Percentiles rank a stretch among this genome's conserved stretches.
Evolutionary conservation across 2,797 vertebrate species (phyloP).

Genomic region (Scarus forsteni): DNA sequence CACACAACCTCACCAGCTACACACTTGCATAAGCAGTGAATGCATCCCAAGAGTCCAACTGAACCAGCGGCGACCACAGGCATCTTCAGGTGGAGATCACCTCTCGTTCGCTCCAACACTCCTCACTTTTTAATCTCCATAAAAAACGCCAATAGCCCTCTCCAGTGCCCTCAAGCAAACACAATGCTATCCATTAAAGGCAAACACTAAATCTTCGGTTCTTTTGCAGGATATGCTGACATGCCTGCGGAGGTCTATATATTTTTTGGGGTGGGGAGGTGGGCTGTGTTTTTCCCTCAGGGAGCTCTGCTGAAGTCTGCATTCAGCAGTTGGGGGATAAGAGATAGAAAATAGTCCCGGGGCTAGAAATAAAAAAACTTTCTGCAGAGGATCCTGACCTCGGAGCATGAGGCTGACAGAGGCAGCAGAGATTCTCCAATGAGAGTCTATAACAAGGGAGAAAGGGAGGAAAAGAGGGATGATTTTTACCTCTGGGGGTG

Average conservation of each 20-base stretch:
- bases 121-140: conserved; percentile 41
- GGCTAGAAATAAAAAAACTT: conserved; percentile 65
- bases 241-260: conserved; percentile 63
- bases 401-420: conserved; percentile 51
- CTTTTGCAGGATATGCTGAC: conserved; percentile 43
- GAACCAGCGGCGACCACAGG: conserved; percentile 22
- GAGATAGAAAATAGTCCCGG: conserved; percentile 62
- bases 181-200: conserved; percentile 63
- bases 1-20: conserved; percentile 2
- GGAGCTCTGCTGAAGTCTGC: conserved; percentile 60
- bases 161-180: conserved; percentile 53
- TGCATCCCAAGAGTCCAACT: conserved; percentile 29
- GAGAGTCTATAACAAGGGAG: conserved; percentile 53
- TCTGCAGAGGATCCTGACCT: conserved; percentile 68
- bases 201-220: conserved; percentile 58
- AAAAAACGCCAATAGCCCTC: conserved; percentile 43
- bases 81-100: conserved; percentile 36
- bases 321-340: conserved; percentile 40
- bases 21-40: conserved; percentile 29
- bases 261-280: conserved; percentile 65
- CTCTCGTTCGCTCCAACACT: conserved; percentile 24
- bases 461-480: conserved; percentile 30
- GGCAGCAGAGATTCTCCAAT: conserved; percentile 50
- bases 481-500: conserved; percentile 47
- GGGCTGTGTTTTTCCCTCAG: conserved; percentile 63